Evolutionary conservation across 2,888 invertebrate species (phyloP).

Genomic region (Helobdella robusta): DNA sequence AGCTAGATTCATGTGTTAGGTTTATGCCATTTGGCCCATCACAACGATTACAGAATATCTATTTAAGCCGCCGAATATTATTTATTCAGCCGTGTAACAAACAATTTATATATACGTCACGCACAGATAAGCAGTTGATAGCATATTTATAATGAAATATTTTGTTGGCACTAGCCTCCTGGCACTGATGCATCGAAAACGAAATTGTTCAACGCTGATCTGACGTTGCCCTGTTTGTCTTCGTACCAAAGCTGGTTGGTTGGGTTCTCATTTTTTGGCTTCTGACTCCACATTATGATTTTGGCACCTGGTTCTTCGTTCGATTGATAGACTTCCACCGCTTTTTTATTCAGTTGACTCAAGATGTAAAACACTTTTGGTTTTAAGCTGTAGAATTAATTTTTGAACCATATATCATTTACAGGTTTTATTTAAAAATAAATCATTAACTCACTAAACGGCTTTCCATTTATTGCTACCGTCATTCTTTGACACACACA

Average conservation of each 20-base stretch:
- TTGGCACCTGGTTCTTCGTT: constrained; percentile 13
- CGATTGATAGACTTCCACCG: constrained; percentile 13
- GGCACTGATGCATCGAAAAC: constrained; percentile 13
- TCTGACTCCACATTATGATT: constrained; percentile 22
- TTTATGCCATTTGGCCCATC: too few relatives aligned
- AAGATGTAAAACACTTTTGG: constrained; percentile 21
- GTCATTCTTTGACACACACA: constrained; percentile 10
- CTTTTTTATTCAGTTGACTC: constrained; percentile 20
- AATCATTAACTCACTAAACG: not conserved
- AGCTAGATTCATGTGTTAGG: too few relatives aligned
- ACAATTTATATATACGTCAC: too few relatives aligned
- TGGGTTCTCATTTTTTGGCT: constrained; percentile 1
- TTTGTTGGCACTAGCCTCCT: too few relatives aligned
- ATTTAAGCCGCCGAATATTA: not conserved
- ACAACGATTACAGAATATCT: too few relatives aligned
- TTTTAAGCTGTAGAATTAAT: not conserved
- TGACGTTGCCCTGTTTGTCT: constrained; percentile 18
- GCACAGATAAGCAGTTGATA: too few relatives aligned
- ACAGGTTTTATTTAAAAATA: not conserved
- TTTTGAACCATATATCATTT: not conserved
- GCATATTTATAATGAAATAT: too few relatives aligned
- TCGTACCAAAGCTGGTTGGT: constrained; percentile 28
- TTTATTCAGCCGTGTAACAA: too few relatives aligned
- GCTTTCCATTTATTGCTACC: constrained; percentile 22
- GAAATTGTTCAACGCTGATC: constrained; percentile 26